phyloP scores from a whole-genome alignment of 2,113 vertebrate genomes.

The Cariama cristata region DNA sequence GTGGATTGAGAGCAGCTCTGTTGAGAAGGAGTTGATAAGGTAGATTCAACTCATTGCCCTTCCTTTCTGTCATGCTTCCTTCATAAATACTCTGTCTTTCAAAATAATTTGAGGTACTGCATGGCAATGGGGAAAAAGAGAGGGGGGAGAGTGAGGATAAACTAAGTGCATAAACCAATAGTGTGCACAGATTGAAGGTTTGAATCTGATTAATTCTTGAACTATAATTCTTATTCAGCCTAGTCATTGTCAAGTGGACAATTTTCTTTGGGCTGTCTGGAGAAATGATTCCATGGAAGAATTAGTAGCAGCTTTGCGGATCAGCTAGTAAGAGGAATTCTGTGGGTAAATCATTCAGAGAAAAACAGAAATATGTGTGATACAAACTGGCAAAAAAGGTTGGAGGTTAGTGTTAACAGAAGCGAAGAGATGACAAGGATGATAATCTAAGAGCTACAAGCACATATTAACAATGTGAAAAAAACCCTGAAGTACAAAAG shows the following conservation, averaged over 20 bases:
- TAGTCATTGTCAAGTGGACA: background rate
- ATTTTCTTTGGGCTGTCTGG: background rate
- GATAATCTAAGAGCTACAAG: background rate
- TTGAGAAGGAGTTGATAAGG: background rate
- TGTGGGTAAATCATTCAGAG: background rate
- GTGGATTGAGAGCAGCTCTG: too few relatives aligned
- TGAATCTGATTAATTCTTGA: background rate
- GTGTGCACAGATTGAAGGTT: background rate
- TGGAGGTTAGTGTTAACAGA: background rate
- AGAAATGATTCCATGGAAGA: background rate
- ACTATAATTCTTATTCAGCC: background rate
- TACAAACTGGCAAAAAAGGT: background rate
- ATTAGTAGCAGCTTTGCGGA: background rate
- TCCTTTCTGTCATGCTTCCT: background rate
- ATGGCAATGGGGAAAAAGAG: background rate
- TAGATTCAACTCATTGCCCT: background rate
- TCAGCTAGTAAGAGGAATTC: background rate
- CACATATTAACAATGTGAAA: background rate
- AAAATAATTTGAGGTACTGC: background rate
- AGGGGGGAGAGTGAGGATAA: fast-evolving
- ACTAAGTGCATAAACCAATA: background rate
- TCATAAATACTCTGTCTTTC: background rate
- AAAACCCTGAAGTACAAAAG: background rate
- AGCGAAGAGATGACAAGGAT: background rate
- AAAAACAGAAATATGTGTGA: background rate